Conservation (phyloP, 2,113 vertebrate genomes). For the Aptenodytes forsteri region DNA sequence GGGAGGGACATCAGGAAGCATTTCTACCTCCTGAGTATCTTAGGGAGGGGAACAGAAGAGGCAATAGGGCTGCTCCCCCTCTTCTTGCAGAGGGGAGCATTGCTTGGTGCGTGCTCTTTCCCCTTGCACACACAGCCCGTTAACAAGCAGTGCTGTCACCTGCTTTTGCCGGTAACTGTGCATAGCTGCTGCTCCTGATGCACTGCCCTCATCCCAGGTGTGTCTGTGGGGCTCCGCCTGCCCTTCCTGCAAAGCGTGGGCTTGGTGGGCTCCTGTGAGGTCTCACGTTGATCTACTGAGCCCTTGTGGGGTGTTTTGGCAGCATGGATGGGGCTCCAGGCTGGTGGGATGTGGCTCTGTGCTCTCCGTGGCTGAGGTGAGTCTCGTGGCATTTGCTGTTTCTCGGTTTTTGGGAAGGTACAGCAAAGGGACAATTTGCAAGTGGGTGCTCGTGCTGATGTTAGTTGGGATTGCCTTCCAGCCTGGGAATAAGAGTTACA, state of each 20-base stretch:
- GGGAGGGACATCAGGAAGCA: not conserved
- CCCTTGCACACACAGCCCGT: not conserved
- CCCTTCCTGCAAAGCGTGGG: rapidly evolving
- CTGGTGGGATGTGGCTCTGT: rapidly evolving
- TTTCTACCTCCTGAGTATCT: not conserved
- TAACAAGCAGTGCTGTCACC: not conserved
- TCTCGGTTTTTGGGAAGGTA: rapidly evolving
- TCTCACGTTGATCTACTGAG: rapidly evolving
- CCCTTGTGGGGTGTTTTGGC: rapidly evolving
- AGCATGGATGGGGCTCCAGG: rapidly evolving
- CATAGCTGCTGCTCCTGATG: not conserved
- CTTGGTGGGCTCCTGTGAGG: rapidly evolving
- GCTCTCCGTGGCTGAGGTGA: not conserved
- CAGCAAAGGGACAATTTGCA: rapidly evolving
- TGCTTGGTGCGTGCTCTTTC: rapidly evolving
- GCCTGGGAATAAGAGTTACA: rapidly evolving
- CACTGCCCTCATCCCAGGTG: not conserved
- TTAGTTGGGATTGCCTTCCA: not conserved
- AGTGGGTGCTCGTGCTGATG: rapidly evolving
- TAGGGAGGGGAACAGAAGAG: not conserved
- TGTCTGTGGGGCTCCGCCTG: rapidly evolving
- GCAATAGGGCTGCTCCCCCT: rapidly evolving
- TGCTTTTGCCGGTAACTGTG: not conserved
- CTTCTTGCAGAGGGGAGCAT: rapidly evolving
- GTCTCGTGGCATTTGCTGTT: rapidly evolving